phyloP scores from a whole-genome alignment of 30 jellyfish, hydroid and myxozoan species.

The Catostylus mosaicus region DNA sequence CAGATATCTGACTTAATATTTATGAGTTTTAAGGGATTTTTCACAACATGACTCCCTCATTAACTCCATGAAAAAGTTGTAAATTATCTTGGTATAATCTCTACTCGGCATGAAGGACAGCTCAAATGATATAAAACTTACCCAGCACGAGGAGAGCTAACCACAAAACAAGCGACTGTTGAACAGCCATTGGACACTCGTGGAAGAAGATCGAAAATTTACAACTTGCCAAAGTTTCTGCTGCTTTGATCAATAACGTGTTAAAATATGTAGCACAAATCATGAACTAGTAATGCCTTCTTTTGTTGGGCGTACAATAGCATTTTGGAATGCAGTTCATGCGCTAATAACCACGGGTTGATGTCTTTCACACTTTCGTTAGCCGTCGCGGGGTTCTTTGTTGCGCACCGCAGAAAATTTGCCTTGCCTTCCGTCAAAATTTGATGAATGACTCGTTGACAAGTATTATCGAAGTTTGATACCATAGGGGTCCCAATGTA shows the following conservation, averaged over 20 bases:
- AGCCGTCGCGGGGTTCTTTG: conserved; percentile 74
- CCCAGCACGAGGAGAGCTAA: conserved; percentile 32
- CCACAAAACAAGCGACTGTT: conserved; percentile 40
- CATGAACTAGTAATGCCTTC: conserved; percentile 28
- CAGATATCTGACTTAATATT: background rate
- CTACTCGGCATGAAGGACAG: conserved; percentile 59
- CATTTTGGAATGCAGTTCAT: conserved; percentile 39
- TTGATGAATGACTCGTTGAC: conserved; percentile 79
- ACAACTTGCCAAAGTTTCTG: conserved; percentile 50
- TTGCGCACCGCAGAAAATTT: conserved; percentile 51
- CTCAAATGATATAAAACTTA: conserved; percentile 17
- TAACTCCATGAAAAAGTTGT: conserved; percentile 47
- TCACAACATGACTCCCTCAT: conserved; percentile 35
- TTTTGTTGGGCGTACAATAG: conserved; percentile 55
- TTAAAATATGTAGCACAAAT: background rate
- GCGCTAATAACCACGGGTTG: conserved; percentile 66
- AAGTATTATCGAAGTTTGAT: conserved; percentile 43
- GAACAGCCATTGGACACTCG: conserved; percentile 1
- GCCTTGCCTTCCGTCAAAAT: conserved; percentile 75
- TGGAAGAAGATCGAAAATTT: conserved; percentile 18
- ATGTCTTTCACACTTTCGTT: conserved; percentile 72
- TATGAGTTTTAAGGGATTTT: conserved; percentile 22
- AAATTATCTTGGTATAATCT: conserved; percentile 31
- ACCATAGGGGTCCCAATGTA: conserved; percentile 44
- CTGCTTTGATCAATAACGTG: conserved; percentile 52